phyloP scores from a whole-genome alignment of 2,888 invertebrate species.

The Mimas tiliae region DNA sequence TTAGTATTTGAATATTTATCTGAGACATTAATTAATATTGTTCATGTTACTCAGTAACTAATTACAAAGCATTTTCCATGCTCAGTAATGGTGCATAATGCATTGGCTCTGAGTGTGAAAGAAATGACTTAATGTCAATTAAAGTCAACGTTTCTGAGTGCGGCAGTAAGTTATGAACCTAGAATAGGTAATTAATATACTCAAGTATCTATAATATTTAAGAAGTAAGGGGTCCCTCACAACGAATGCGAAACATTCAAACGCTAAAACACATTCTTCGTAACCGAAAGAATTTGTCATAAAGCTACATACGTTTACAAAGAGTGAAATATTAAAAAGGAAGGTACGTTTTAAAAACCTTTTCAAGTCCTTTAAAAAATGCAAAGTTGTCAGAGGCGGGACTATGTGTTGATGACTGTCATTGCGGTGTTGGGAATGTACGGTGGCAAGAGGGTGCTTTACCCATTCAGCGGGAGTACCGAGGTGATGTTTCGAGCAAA shows the following conservation, averaged over 20 bases:
- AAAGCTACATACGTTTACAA: conserved; percentile 34
- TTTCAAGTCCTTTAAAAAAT: conserved; percentile 55
- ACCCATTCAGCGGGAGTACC: conserved; percentile 51
- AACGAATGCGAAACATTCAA: not conserved
- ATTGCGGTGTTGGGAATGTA: conserved; percentile 49
- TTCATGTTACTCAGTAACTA: no score
- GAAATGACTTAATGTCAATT: no score
- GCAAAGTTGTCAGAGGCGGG: conserved; percentile 47
- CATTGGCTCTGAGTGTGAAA: no score
- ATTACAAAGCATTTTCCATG: no score
- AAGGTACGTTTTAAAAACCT: conserved; percentile 49
- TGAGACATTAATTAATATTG: no score
- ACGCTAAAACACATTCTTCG: not conserved
- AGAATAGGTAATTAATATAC: no score
- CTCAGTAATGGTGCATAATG: no score
- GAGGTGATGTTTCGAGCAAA: conserved; percentile 52
- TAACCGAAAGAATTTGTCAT: conserved; percentile 2
- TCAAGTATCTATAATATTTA: not conserved
- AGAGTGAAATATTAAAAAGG: conserved; percentile 46
- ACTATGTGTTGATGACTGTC: conserved; percentile 59
- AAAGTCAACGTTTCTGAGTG: no score
- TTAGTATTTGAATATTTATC: no score
- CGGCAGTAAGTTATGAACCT: no score
- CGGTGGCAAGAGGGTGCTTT: conserved; percentile 53
- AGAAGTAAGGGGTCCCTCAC: not conserved